Percentiles rank a stretch among this genome's conserved stretches.
Conservation (phyloP, 2,888 invertebrate genomes). For the Tiliacea citrago region DNA sequence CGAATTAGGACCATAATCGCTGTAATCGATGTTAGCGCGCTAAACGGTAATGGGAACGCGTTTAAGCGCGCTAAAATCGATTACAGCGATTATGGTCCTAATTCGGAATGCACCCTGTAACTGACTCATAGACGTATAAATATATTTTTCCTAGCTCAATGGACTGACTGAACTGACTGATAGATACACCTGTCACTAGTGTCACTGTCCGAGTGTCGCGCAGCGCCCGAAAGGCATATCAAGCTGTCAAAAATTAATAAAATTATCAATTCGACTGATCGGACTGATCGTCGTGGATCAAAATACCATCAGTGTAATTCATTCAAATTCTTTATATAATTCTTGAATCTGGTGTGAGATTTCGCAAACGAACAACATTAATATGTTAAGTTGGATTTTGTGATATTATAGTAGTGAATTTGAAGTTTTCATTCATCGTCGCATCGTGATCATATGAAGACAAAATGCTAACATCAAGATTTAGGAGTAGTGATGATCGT, state of each 20-base stretch:
- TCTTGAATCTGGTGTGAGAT: slow-evolving; percentile 14
- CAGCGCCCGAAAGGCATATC: too few species aligned
- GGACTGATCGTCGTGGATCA: neutral
- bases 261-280: slow-evolving; percentile 2
- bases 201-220: too few species aligned
- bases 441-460: slow-evolving; percentile 10
- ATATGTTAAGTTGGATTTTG: slow-evolving; percentile 8
- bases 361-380: slow-evolving; percentile 12
- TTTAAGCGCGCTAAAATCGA: too few species aligned
- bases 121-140: too few species aligned
- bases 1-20: too few species aligned
- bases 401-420: slow-evolving; percentile 35
- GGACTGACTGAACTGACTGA: too few species aligned
- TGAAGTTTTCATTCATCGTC: slow-evolving; percentile 18
- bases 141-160: too few species aligned
- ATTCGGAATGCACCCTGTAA: too few species aligned
- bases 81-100: too few species aligned
- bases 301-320: neutral
- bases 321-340: neutral
- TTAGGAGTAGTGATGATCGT: slow-evolving; percentile 40
- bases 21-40: too few species aligned
- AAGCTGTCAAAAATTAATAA: slow-evolving; percentile 47
- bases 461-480: slow-evolving; percentile 54
- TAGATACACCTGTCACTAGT: too few species aligned
- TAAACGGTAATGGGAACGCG: too few species aligned